A percentile compares a stretch with the other conserved stretches of the same genome.
Conservation (phyloP, 2,113 vertebrate species). For the Pseudorhombus dupliciocellatus region DNA sequence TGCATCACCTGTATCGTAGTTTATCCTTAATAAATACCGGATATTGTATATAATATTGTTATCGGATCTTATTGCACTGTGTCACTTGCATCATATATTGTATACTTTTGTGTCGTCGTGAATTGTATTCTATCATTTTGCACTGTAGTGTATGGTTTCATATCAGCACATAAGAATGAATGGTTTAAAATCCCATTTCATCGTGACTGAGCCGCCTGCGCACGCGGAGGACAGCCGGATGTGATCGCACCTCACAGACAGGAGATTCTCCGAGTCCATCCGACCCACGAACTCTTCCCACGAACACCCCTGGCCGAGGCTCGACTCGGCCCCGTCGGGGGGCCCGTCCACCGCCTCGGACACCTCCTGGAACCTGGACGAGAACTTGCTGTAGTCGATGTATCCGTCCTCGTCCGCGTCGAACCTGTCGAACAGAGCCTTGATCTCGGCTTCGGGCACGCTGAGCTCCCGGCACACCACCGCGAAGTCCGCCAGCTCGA, state of each 20-base stretch:
- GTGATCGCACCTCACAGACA: constrained; percentile 74
- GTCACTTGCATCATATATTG: no score
- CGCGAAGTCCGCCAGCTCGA: constrained; percentile 81
- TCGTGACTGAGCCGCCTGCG: no score
- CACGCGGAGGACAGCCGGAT: background rate
- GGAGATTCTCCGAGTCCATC: constrained; percentile 60
- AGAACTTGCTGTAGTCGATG: constrained; percentile 80
- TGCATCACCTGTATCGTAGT: no score
- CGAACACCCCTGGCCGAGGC: constrained; percentile 2
- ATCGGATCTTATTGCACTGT: no score
- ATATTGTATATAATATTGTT: no score
- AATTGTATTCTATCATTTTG: no score
- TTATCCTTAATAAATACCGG: no score
- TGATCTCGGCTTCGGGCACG: constrained; percentile 69
- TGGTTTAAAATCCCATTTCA: no score
- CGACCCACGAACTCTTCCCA: constrained; percentile 78
- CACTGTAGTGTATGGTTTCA: background rate
- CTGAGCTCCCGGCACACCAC: constrained; percentile 79
- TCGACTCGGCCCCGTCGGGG: constrained; percentile 16
- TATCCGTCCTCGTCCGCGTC: constrained; percentile 74
- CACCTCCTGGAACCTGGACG: constrained; percentile 78
- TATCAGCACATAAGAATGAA: no score
- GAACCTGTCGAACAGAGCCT: constrained; percentile 77
- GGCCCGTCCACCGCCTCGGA: constrained; percentile 75
- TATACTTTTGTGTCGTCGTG: no score